A percentile compares a stretch with the other conserved stretches of the same genome.
phyloP scores from a whole-genome alignment of 35 echinoderm and acorn worm genomes.

The Strongylocentrotus purpuratus region DNA sequence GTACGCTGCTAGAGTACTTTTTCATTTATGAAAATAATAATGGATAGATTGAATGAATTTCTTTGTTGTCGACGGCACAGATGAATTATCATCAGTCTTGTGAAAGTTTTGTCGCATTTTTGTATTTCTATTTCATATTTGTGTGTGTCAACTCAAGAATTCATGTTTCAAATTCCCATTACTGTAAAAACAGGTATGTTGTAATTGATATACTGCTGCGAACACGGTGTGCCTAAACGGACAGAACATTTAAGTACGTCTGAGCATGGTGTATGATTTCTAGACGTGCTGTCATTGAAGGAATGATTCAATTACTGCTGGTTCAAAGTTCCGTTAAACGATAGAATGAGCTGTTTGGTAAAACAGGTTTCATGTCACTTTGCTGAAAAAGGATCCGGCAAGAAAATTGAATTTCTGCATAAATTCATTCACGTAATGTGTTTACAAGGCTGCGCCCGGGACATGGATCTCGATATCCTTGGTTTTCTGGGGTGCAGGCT shows the following conservation, averaged over 20 bases:
- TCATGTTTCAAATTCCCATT: too few relatives aligned
- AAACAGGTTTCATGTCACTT: neutral
- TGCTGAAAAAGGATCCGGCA: neutral
- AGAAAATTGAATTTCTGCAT: neutral
- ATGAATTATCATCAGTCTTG: too few relatives aligned
- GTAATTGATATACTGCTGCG: too few relatives aligned
- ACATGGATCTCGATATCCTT: neutral
- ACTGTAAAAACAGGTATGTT: too few relatives aligned
- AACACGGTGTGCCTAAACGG: neutral
- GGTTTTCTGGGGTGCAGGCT: neutral
- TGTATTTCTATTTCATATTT: too few relatives aligned
- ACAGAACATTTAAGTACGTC: neutral
- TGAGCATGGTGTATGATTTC: neutral
- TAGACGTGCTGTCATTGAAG: neutral
- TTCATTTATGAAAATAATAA: too few relatives aligned
- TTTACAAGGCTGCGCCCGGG: neutral
- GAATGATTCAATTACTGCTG: neutral
- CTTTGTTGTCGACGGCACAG: too few relatives aligned
- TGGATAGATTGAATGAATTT: too few relatives aligned
- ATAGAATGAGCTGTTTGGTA: neutral
- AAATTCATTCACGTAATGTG: neutral
- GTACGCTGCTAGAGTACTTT: too few relatives aligned
- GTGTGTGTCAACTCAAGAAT: too few relatives aligned
- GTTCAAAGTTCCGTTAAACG: neutral
- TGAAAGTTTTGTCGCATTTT: too few relatives aligned